Evolutionary conservation across 2,113 vertebrate species (phyloP).

Genomic region (Apteryx owenii): DNA sequence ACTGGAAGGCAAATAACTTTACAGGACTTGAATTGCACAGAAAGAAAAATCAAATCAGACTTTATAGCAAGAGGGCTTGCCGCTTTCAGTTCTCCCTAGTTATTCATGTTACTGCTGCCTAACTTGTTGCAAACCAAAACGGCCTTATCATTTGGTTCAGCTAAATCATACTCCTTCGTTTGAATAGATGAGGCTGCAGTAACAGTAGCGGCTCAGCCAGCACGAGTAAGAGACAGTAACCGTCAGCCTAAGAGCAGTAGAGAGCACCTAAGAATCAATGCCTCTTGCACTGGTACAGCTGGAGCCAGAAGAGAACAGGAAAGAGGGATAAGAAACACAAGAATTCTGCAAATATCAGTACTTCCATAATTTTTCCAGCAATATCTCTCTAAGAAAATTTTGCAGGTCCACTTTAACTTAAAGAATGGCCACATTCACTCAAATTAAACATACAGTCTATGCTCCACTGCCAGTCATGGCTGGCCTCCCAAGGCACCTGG

Average conservation of each 20-base stretch:
- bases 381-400: neutral
- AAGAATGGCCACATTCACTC: neutral
- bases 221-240: neutral
- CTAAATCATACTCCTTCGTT: neutral
- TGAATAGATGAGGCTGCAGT: neutral
- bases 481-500: neutral
- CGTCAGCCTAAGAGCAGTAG: neutral
- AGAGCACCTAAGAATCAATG: neutral
- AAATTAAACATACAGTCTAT: neutral
- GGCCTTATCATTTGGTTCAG: neutral
- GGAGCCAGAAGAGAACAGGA: neutral
- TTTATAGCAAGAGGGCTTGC: rapidly evolving
- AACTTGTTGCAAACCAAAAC: neutral
- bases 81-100: neutral
- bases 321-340: neutral
- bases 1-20: neutral
- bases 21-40: neutral
- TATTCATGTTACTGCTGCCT: neutral
- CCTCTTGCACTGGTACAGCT: neutral
- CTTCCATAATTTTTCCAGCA: neutral
- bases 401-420: neutral
- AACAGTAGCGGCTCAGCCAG: neutral
- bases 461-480: rapidly evolving
- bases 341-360: no score
- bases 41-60: neutral